Evolutionary conservation across 2,113 vertebrate genomes (phyloP).

Genomic region (Onychostruthus taczanowskii): DNA sequence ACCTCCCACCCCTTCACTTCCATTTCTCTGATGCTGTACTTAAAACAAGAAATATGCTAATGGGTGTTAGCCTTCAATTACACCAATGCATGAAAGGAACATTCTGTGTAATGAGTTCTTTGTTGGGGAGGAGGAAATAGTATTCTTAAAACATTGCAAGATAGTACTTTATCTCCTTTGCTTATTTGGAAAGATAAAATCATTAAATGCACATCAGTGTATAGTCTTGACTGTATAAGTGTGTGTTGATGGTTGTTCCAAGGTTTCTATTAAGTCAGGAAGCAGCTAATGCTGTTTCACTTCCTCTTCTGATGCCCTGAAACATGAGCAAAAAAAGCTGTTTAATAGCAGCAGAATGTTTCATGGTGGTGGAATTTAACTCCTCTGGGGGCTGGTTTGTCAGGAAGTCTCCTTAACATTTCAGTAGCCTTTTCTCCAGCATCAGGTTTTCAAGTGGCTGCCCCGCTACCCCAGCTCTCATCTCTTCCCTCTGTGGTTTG

Average conservation of each 20-base stretch:
- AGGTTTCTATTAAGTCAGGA: constrained; percentile 30
- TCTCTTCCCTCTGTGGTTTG: neutral
- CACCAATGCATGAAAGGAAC: neutral
- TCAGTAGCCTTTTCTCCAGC: constrained; percentile 17
- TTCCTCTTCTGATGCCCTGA: neutral
- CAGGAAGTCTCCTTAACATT: neutral
- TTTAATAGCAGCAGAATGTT: neutral
- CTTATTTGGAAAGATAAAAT: neutral
- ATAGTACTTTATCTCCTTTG: neutral
- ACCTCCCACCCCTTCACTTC: neutral
- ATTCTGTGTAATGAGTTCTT: neutral
- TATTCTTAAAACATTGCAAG: neutral
- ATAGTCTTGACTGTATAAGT: neutral
- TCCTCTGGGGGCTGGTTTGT: neutral
- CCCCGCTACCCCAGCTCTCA: neutral
- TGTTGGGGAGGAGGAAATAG: accelerated
- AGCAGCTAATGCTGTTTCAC: constrained; percentile 17
- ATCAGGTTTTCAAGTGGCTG: constrained; percentile 13
- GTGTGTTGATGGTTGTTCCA: neutral
- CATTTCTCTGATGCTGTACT: neutral
- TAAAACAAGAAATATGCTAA: neutral
- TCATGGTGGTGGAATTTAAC: neutral
- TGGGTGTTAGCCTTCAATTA: neutral
- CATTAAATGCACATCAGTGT: neutral
- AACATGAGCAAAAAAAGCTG: neutral